Base-by-base conservation (phyloP, 2,888 invertebrate genomes). In the Meghimatium bilineatum region DNA sequence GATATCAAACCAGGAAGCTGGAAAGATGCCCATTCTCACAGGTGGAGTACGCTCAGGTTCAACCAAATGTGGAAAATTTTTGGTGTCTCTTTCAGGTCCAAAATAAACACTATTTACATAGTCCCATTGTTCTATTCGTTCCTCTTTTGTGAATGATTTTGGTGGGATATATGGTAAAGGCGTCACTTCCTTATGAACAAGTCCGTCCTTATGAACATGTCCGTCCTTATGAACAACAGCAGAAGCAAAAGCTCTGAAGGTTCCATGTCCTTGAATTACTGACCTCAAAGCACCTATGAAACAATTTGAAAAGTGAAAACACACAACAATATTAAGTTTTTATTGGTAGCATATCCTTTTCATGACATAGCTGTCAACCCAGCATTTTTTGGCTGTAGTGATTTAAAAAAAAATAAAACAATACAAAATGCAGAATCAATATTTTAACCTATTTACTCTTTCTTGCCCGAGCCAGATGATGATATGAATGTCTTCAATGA, bases 1-100 rank as follows among this genome's bases (percentile, higher is more conserved):
- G 91, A 97, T 96, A 89, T 96, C 95, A 95, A 98, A 99, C 98
- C 98, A 99, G 94, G 97, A 96, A 90, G 99, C 98, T 69, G 99
- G 99, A 88, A 99, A 91, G 92, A 99, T 97, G 74, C 97, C 97
- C 91, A 97, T 94, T 82, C 98, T 96, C 84, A 97, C 97, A 89
- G 94, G 94, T 86, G 96, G 96, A 34, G 97, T 96, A 88, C 95
- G 94, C 87, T 95, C 95, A 32, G 95, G 95, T 88, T 97, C 95
- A 82, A 95, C 94, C 0, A 96, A 96, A 76, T 96, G 95, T 36
- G 97, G 96, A 94, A 96, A 97, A 94, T 96, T 96, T 86, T 95
- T 95, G 88, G 96, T 94, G 94, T 97, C 97, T 44, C 96, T 94
- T 79, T 95, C 95, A 20, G 96, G 95, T 60, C 95, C 94, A 88